Conservation (phyloP, 2,113 vertebrate species). For the Nipponia nippon region DNA sequence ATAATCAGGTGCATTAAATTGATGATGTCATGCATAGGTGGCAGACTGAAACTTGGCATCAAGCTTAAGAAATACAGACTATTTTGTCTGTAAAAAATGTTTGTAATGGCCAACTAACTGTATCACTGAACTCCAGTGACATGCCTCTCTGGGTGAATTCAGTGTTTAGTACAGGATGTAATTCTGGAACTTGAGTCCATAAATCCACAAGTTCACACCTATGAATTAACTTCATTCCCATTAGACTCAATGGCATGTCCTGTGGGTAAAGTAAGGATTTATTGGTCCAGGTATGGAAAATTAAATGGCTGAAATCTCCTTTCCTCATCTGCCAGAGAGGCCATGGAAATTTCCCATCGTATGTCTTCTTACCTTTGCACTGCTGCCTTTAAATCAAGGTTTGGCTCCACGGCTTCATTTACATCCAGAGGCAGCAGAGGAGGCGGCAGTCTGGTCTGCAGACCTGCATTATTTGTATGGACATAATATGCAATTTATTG, state of each 20-base stretch:
- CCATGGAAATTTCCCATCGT: fast-evolving
- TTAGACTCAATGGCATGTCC: neutral
- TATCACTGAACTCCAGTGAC: neutral
- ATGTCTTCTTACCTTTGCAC: neutral
- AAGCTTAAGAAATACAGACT: neutral
- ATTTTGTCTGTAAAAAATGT: neutral
- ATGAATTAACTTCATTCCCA: neutral
- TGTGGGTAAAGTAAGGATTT: neutral
- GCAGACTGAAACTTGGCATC: neutral
- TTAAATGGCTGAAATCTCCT: neutral
- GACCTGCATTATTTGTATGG: neutral
- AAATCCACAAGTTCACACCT: neutral
- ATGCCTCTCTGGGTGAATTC: fast-evolving
- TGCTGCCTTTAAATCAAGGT: neutral
- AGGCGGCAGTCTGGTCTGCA: neutral
- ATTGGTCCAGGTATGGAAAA: neutral
- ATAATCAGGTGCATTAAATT: fast-evolving
- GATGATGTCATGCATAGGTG: neutral
- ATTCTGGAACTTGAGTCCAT: neutral
- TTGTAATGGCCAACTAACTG: fast-evolving
- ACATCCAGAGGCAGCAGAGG: neutral
- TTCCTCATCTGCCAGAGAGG: neutral
- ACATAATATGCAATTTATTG: fast-evolving
- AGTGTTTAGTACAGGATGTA: neutral
- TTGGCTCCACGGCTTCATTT: neutral